phyloP scores from a whole-genome alignment of 2,888 invertebrate species.

The Helleia helle region DNA sequence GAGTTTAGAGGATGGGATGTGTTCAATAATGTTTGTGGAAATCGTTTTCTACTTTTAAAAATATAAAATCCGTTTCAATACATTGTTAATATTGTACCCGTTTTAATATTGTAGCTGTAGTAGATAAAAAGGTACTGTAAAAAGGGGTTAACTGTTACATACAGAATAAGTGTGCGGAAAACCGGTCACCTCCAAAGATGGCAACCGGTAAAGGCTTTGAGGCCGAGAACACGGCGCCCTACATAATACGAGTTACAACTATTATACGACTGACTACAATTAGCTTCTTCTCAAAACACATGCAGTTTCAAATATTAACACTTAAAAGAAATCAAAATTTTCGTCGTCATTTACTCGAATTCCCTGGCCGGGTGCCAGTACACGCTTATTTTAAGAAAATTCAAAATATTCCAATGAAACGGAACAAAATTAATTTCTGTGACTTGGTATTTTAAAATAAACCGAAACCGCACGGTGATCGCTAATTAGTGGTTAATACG shows the following conservation, averaged over 20 bases:
- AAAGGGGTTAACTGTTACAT: conserved; percentile 42
- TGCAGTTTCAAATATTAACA: neutral
- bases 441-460: conserved; percentile 1
- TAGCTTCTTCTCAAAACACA: neutral
- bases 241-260: conserved; percentile 38
- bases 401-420: conserved; percentile 5
- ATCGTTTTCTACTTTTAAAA: no score
- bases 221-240: conserved; percentile 52
- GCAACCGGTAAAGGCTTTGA: conserved; percentile 59
- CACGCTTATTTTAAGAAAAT: conserved; percentile 6
- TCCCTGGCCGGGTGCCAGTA: conserved; percentile 18
- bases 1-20: no score
- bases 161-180: conserved; percentile 40
- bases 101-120: no score
- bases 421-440: conserved; percentile 3
- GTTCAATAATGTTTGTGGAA: no score
- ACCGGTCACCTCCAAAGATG: conserved; percentile 67
- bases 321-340: neutral
- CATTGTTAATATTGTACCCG: no score
- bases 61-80: no score
- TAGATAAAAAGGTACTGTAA: conserved; percentile 24
- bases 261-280: neutral
- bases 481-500: conserved; percentile 1
- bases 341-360: conserved; percentile 8
- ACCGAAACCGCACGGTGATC: conserved; percentile 1